Percentiles rank a stretch among this genome's conserved stretches.
Evolutionary conservation across 2,888 invertebrate species (phyloP).

Genomic region (Coenonympha glycerion): DNA sequence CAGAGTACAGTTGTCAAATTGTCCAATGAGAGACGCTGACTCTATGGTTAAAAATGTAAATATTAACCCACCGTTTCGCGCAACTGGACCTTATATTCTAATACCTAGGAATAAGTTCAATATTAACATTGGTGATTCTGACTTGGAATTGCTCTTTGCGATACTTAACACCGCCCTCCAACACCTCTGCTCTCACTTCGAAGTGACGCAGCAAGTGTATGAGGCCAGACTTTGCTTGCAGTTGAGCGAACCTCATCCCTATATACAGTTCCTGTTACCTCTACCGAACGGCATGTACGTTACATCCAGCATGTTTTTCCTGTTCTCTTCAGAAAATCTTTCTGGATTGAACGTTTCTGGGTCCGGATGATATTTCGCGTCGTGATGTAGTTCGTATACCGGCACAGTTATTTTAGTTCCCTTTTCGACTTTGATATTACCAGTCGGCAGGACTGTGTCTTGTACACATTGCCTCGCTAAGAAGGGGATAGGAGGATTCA

Average conservation of each 20-base stretch:
- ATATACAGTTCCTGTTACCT: conserved; percentile 62
- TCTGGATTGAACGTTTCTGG: conserved; percentile 64
- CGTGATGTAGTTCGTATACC: conserved; percentile 52
- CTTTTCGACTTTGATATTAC: conserved; percentile 47
- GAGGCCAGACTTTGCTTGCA: conserved; percentile 39
- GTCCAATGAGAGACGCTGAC: no score
- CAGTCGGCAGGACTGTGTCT: conserved; percentile 46
- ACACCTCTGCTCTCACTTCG: conserved; percentile 22
- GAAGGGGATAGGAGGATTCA: conserved; percentile 49
- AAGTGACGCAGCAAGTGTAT: conserved; percentile 30
- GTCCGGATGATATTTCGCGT: conserved; percentile 57
- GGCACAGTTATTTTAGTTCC: conserved; percentile 48
- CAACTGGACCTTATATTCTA: no score
- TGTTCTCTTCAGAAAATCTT: conserved; percentile 39
- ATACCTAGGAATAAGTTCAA: conserved; percentile 32
- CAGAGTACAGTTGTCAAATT: no score
- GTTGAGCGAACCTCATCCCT: conserved; percentile 46
- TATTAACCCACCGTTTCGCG: no score
- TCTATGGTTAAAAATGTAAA: no score
- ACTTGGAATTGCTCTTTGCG: conserved; percentile 40
- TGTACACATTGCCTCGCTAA: conserved; percentile 39
- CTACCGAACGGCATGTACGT: conserved; percentile 63
- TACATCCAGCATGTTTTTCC: conserved; percentile 36
- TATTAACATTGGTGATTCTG: conserved; percentile 38
- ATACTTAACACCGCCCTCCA: conserved; percentile 23